Evolutionary conservation across 1,140 invertebrate genomes (phyloP).

Genomic region (Heliothis virescens): DNA sequence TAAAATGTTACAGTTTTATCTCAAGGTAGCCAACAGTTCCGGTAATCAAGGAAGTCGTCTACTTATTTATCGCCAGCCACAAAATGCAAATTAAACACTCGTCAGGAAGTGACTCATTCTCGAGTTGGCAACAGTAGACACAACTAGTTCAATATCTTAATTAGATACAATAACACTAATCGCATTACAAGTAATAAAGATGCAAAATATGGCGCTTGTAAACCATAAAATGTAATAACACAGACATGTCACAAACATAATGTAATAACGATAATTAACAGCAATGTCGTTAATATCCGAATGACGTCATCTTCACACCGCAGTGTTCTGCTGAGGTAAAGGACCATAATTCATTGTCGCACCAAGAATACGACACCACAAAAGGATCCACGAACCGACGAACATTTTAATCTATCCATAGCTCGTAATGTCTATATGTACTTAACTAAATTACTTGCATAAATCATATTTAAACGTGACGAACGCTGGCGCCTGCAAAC

Average conservation of each 20-base stretch:
- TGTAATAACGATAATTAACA: conserved; percentile 36
- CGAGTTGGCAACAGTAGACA: conserved; percentile 3
- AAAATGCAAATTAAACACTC: background rate
- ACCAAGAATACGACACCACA: conserved; percentile 57
- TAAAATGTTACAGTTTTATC: too few species aligned
- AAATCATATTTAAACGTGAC: conserved; percentile 84
- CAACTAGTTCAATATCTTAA: conserved; percentile 22
- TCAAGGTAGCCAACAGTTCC: too few species aligned
- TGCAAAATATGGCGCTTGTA: background rate
- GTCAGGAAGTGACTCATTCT: background rate
- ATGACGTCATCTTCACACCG: conserved; percentile 37
- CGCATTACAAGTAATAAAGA: conserved; percentile 10
- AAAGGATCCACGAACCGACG: conserved; percentile 61
- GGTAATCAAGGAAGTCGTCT: background rate
- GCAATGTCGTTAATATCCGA: conserved; percentile 26
- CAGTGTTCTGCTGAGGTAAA: conserved; percentile 37
- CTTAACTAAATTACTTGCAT: conserved; percentile 84
- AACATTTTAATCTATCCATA: conserved; percentile 80
- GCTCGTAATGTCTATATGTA: conserved; percentile 79
- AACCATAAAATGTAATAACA: conserved; percentile 18
- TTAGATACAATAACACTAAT: conserved; percentile 9
- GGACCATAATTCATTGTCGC: conserved; percentile 66
- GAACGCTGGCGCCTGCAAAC: conserved; percentile 63
- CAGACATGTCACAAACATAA: conserved; percentile 20
- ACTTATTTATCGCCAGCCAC: background rate